These are phyloP conservation scores for Buphagus erythrorhynchus DNA, from an alignment of 2,797 vertebrate species.

Conservation along the genomic window DNA sequence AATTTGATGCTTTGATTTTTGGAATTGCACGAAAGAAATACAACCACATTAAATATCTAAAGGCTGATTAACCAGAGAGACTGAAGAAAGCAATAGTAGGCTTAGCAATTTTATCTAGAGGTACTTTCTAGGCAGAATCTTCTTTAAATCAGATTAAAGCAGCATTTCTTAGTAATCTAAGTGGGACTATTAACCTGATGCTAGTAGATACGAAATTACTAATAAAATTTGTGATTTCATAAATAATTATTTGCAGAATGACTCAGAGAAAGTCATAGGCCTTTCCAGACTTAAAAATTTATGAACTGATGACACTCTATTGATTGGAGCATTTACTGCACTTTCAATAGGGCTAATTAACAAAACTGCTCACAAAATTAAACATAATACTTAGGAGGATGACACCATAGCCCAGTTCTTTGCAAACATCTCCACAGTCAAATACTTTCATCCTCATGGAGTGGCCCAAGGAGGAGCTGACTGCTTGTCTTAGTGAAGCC, in stretches of 20 bases:
- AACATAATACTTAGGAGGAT: background rate
- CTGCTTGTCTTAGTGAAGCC: background rate
- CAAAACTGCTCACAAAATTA: background rate
- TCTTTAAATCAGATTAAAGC: background rate
- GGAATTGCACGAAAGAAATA: background rate
- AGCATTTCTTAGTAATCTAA: background rate
- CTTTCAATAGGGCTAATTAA: background rate
- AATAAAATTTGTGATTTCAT: background rate
- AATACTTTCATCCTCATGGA: background rate
- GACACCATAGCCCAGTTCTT: background rate
- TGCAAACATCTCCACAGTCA: background rate
- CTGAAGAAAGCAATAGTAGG: background rate
- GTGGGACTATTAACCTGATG: background rate
- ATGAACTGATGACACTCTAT: background rate
- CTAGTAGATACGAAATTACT: background rate
- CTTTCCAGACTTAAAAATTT: background rate
- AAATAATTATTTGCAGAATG: constrained; percentile 43
- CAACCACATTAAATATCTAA: background rate
- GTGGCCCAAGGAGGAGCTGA: background rate
- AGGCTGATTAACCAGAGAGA: background rate
- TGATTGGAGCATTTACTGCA: background rate
- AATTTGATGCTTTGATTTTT: background rate
- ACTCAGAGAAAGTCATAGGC: background rate
- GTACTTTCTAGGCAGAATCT: background rate
- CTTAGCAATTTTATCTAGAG: background rate